These are phyloP conservation scores for Trididemnum nubilum DNA, from an alignment of 23 tunicate species.

Conservation along the genomic window DNA sequence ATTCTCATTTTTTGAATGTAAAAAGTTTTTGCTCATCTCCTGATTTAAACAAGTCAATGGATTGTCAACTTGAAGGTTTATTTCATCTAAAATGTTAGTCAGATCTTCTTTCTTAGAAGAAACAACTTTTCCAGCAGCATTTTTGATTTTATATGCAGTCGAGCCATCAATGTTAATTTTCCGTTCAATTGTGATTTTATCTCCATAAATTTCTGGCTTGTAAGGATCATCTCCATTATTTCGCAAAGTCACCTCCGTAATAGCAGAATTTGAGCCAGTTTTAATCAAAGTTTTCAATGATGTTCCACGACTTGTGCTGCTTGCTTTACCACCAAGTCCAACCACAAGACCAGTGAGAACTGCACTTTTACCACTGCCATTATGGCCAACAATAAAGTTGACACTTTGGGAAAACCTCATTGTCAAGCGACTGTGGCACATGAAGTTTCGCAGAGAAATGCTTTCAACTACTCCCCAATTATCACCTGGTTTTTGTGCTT, in stretches of 20 bases:
- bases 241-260: constrained; percentile 68
- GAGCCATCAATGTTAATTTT: constrained; percentile 70
- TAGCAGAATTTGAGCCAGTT: constrained; percentile 70
- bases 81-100: constrained; percentile 65
- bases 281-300: constrained; percentile 82
- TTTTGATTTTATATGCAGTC: constrained; percentile 68
- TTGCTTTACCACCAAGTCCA: constrained; percentile 89
- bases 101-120: constrained; percentile 81
- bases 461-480: constrained; percentile 69
- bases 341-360: constrained; percentile 80
- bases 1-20: constrained; percentile 78
- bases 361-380: constrained; percentile 98
- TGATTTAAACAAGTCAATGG: constrained; percentile 90
- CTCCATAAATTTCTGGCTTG: constrained; percentile 72
- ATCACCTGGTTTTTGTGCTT: constrained; percentile 19
- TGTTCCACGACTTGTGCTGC: constrained; percentile 88
- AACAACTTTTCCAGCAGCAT: constrained; percentile 52
- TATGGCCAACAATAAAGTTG: constrained; percentile 89
- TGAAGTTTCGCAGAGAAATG: constrained; percentile 69
- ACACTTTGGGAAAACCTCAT: constrained; percentile 73
- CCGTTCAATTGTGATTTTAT: constrained; percentile 61
- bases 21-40: constrained; percentile 91
- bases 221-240: constrained; percentile 78
- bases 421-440: constrained; percentile 86
- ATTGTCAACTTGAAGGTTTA: constrained; percentile 85